Base-by-base conservation (phyloP, 2,797 vertebrate genomes). In the Lepus townsendii region DNA sequence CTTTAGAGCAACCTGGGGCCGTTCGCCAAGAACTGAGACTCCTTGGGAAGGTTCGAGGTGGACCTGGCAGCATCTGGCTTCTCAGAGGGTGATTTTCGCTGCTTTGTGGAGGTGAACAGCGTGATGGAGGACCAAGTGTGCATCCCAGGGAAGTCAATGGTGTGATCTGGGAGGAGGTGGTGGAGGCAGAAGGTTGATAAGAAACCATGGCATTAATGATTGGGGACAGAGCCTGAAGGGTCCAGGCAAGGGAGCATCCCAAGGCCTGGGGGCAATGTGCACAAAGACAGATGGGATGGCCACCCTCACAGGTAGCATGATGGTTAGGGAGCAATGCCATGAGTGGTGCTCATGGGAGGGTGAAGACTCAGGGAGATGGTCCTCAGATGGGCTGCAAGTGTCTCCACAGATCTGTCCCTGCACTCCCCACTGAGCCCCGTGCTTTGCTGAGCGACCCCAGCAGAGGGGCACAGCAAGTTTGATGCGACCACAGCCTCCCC, bases 21-120 rank as follows among this genome's bases (percentile, higher is more conserved):
- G 2, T 16, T 26, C 75, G 26, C 0, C 0, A 26, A 68, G 38
- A 62, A 47, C 22, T 1, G 62, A 19, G 24, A 38, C 0, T 16
- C n/a, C 26, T n/a, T 30, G 50, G 78, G 17, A 62, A 80, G 16
- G 32, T 42, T 1, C 66, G 38, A 50, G n/a, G 63, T 50, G 4
- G 16, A 11, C 0, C 19, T 20, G 57, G 30, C 10, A 17, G 0
- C 27, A 26, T 26, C 30, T 54, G 79, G 32, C 79, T 38, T 24
- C 60, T 32, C 11, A 54, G 17, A 75, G 54, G 19, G 27, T 54
- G 66, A 73, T 73, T 54, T 14, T 16, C 35, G 79, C 0, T 1
- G 11, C 16, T 86, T 66, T 68, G 26, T 62, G 62, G 73, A 65
- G 30, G 0, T 73, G 38, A 20, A 10, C 42, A n/a, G 90, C 60